Base-by-base conservation (phyloP, 2,113 vertebrate species). In the Pteruthius melanotis region DNA sequence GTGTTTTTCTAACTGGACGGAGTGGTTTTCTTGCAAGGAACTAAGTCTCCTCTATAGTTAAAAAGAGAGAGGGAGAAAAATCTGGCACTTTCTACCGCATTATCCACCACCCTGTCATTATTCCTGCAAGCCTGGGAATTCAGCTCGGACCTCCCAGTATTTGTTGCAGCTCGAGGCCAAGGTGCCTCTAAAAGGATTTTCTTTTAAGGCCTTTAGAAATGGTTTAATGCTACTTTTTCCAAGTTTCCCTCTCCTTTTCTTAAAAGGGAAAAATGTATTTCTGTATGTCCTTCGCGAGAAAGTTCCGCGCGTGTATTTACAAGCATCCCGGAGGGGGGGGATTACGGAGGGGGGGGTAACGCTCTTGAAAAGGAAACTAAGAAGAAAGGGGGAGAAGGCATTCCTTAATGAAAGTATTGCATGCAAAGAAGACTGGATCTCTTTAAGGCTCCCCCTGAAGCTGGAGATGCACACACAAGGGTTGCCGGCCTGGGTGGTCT, bases 141-240 rank as follows among this genome's bases (percentile, higher is more conserved):
- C 97, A 96, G 90, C 94, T 96, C 64, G 97, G 97, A 98, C 98
- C 98, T 99, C 98, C 98, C 98, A 98, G 98, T 94, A 98, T 98
- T 98, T 96, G 95, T 96, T 98, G 98, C 97, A 98, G 98, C 98
- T 97, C 97, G 98, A 98, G 96, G 98, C 98, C 98, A 98, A 98
- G 96, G 97, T 97, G 96, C 97, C 97, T 97, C 97, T 98, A 96
- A 98, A 98, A 98, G 93, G 96, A 96, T 98, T 97, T 98, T 97
- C 96, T 98, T 98, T 96, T 97, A 97, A 97, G 94, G 96, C 93
- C 93, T 97, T 96, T 87, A 95, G 96, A 97, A 97, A 96, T 95
- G 84, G 93, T 95, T 95, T 97, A 69, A 87, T 89, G 71, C 77
- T 59, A 28, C 28, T 78, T 89, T 72, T 50, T 57, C 10, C 39